Percentiles rank a stretch among this genome's conserved stretches.
Evolutionary conservation across 2,888 invertebrate genomes (phyloP).

Genomic region (Beris morrisii): DNA sequence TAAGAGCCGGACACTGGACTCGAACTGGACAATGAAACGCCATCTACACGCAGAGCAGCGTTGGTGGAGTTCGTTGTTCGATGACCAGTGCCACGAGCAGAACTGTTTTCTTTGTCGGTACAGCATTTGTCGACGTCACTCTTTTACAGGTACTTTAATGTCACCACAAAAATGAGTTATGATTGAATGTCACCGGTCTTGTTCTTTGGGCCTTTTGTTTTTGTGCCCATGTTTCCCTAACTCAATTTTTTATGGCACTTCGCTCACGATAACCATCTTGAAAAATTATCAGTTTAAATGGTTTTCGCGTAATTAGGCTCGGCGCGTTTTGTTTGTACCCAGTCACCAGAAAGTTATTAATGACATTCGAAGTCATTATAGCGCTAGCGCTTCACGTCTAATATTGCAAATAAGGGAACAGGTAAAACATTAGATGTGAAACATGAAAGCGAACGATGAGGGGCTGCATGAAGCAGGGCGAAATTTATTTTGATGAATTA

Average conservation of each 20-base stretch:
- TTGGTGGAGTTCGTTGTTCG: neutral
- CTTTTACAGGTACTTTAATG: slow-evolving; percentile 32
- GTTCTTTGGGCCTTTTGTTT: slow-evolving; percentile 8
- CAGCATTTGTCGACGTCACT: slow-evolving; percentile 29
- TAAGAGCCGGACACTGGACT: too few species aligned
- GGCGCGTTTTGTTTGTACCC: slow-evolving; percentile 39
- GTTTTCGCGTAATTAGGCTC: slow-evolving; percentile 57
- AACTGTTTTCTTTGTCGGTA: slow-evolving; percentile 31
- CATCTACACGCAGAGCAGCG: too few species aligned
- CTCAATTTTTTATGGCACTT: slow-evolving; percentile 34
- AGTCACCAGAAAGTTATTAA: slow-evolving; percentile 40
- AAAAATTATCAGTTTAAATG: slow-evolving; percentile 56
- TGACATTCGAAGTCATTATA: slow-evolving; percentile 35
- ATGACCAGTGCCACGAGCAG: slow-evolving; percentile 23
- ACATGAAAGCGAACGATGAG: too few species aligned
- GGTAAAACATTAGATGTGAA: too few species aligned
- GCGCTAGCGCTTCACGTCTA: neutral
- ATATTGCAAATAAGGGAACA: too few species aligned
- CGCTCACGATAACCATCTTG: slow-evolving; percentile 54
- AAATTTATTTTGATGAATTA: too few species aligned
- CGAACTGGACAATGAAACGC: neutral
- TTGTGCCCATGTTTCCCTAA: slow-evolving; percentile 31
- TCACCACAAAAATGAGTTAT: slow-evolving; percentile 37
- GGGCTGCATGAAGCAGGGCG: too few species aligned
- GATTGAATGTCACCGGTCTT: slow-evolving; percentile 32